A percentile compares a stretch with the other conserved stretches of the same genome.
Conservation (phyloP, 2,797 vertebrate genomes). For the Propithecus deckenii region DNA sequence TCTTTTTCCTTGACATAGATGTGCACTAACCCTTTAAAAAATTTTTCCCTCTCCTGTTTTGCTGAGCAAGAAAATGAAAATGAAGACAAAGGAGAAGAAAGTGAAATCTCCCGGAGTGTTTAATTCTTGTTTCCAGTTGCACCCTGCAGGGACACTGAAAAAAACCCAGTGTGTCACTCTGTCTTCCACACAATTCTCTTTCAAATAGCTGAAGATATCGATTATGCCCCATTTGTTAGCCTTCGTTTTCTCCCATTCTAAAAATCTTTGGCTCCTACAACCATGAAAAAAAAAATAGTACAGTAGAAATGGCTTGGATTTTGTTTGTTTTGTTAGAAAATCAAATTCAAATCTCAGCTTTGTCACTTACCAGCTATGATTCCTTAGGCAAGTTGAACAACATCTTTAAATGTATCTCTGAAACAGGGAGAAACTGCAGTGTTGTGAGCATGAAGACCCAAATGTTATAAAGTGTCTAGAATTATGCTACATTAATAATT, state of each 20-base stretch:
- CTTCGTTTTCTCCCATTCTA: not conserved
- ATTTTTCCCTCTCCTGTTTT: not conserved
- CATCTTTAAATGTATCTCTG: not conserved
- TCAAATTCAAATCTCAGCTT: conserved; percentile 1
- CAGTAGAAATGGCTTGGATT: not conserved
- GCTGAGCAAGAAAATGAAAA: not conserved
- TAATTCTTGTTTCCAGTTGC: not conserved
- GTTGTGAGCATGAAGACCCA: not conserved
- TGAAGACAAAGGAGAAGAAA: not conserved
- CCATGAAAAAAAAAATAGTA: not conserved
- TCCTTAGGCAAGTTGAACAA: not conserved
- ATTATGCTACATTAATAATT: conserved; percentile 19
- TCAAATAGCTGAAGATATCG: not conserved
- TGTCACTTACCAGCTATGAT: not conserved
- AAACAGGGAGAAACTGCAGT: not conserved
- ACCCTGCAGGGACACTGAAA: not conserved
- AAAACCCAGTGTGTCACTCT: not conserved
- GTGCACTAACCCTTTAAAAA: not conserved
- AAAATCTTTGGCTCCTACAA: not conserved
- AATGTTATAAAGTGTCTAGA: not conserved
- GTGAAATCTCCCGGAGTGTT: not conserved
- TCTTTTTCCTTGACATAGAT: not conserved
- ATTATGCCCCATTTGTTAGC: not conserved
- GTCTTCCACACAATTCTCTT: not conserved
- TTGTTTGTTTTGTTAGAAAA: not conserved